Percentiles rank a stretch among this genome's conserved stretches.
Conservation (phyloP, 1,140 invertebrate genomes). For the Drosophila sulfurigaster region DNA sequence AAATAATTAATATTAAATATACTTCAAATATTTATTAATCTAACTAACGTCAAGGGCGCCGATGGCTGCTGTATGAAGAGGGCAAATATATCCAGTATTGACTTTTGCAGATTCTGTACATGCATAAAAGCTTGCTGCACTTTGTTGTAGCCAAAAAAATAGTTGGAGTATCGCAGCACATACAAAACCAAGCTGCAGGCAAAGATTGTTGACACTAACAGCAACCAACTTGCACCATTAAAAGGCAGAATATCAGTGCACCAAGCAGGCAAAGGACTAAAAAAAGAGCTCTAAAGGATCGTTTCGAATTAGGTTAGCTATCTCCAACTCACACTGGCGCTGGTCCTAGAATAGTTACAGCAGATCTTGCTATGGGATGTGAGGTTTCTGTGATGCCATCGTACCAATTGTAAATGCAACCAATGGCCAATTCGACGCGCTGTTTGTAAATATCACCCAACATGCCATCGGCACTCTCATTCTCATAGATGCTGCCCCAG, state of each 20-base stretch:
- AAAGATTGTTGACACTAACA: slow-evolving; percentile 56
- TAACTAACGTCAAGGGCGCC: slow-evolving; percentile 45
- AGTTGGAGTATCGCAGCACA: slow-evolving; percentile 51
- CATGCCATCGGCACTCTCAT: slow-evolving; percentile 68
- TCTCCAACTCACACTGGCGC: slow-evolving; percentile 59
- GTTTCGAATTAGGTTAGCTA: neutral
- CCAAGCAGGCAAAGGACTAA: slow-evolving; percentile 67
- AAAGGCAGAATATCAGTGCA: slow-evolving; percentile 72
- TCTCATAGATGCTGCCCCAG: slow-evolving; percentile 80
- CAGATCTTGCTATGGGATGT: slow-evolving; percentile 69
- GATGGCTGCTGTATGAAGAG: slow-evolving; percentile 81
- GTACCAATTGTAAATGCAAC: slow-evolving; percentile 84
- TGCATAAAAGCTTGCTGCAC: slow-evolving; percentile 27
- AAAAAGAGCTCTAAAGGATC: neutral
- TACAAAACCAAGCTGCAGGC: slow-evolving; percentile 61
- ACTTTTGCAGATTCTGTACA: slow-evolving; percentile 53
- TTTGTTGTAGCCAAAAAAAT: neutral
- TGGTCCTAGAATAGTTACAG: slow-evolving; percentile 76
- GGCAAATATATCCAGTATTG: slow-evolving; percentile 72
- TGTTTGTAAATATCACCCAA: slow-evolving; percentile 75
- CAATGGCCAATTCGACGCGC: slow-evolving; percentile 76
- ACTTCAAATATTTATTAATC: no score
- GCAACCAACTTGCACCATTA: slow-evolving; percentile 58
- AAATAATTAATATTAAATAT: neutral
- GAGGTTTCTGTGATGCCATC: slow-evolving; percentile 75